phyloP scores from a whole-genome alignment of 92 coral and sea anemone genomes.

The Actinostola sp. region DNA sequence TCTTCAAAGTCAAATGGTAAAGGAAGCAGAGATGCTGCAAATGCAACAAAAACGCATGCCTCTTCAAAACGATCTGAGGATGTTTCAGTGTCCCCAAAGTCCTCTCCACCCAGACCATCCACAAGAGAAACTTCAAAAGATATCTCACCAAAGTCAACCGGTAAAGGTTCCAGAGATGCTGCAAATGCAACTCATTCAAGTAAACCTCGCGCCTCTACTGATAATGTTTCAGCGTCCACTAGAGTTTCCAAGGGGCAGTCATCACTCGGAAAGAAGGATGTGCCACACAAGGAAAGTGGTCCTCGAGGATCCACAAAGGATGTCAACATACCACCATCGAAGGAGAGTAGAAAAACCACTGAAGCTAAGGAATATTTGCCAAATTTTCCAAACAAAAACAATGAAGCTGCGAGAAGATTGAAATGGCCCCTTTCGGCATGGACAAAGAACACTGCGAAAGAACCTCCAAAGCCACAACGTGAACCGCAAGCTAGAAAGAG shows the following conservation, averaged over 20 bases:
- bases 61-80: background rate
- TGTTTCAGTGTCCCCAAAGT: slow-evolving; percentile 1
- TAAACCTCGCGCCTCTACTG: too few relatives aligned
- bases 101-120: background rate
- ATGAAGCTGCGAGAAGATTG: background rate
- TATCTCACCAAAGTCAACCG: background rate
- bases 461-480: slow-evolving; percentile 26
- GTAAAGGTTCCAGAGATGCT: background rate
- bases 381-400: background rate
- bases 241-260: background rate
- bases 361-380: background rate
- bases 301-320: too few relatives aligned
- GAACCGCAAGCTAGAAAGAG: background rate
- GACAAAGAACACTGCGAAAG: background rate
- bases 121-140: background rate
- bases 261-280: too few relatives aligned
- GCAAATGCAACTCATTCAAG: too few relatives aligned
- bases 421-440: slow-evolving; percentile 32
- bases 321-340: too few relatives aligned
- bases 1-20: background rate
- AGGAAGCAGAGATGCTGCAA: background rate
- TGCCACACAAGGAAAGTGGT: too few relatives aligned
- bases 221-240: background rate
- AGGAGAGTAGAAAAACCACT: background rate
- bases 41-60: background rate